A percentile compares a stretch with the other conserved stretches of the same genome.
Evolutionary conservation across 2,113 vertebrate species (phyloP).

Genomic region (Gymnogyps californianus): DNA sequence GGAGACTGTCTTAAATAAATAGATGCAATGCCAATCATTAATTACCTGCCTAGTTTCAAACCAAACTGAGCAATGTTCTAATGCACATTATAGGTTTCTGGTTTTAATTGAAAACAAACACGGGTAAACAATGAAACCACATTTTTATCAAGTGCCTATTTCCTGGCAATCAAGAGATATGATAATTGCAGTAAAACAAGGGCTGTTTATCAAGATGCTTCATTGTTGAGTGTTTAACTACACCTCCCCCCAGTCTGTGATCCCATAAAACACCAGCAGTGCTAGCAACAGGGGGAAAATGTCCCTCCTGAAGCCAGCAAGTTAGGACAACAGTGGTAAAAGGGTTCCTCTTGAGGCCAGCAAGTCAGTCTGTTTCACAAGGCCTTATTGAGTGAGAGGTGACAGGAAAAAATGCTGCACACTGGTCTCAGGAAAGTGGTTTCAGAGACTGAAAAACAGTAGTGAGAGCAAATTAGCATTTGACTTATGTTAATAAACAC

Average conservation of each 20-base stretch:
- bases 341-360: neutral
- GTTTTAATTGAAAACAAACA: constrained; percentile 2
- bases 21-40: neutral
- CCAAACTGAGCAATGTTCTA: neutral
- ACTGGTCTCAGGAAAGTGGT: neutral
- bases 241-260: neutral
- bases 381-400: neutral
- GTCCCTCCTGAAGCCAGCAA: neutral
- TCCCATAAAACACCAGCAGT: neutral
- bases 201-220: neutral
- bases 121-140: neutral
- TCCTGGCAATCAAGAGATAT: neutral
- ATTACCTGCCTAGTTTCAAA: neutral
- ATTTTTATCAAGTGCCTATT: neutral
- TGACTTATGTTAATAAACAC: neutral
- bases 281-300: neutral
- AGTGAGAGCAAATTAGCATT: neutral
- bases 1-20: neutral
- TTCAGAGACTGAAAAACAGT: neutral
- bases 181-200: neutral
- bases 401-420: neutral
- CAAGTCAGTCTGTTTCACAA: neutral
- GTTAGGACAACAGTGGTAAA: neutral
- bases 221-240: neutral
- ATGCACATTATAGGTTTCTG: neutral